These are phyloP conservation scores for Macrochelys suwanniensis DNA, from an alignment of 2,797 vertebrate genomes.

Conservation along the genomic window DNA sequence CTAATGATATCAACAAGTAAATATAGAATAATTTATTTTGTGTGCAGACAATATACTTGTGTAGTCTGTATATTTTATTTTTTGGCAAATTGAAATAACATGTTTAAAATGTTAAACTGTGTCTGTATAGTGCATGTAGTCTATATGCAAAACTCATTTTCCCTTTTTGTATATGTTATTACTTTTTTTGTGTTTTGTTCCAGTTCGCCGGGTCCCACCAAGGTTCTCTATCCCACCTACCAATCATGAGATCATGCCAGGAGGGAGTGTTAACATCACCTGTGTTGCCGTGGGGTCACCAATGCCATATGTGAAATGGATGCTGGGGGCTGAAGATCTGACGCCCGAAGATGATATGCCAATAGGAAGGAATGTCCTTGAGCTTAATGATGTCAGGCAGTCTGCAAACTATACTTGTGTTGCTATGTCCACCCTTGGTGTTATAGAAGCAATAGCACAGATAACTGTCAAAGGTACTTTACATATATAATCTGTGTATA, in stretches of 20 bases:
- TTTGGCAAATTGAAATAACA: slow-evolving; percentile 53
- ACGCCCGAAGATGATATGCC: slow-evolving; percentile 99
- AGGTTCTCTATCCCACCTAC: slow-evolving; percentile 99
- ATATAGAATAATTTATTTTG: slow-evolving; percentile 61
- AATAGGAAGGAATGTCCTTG: slow-evolving; percentile 97
- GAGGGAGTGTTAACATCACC: slow-evolving; percentile 99
- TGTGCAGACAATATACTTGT: slow-evolving; percentile 80
- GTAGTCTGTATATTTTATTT: slow-evolving; percentile 73
- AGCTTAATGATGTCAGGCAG: slow-evolving; percentile 97
- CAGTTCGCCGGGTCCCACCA: slow-evolving; percentile 97
- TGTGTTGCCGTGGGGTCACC: slow-evolving; percentile 99
- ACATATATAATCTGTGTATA: neutral
- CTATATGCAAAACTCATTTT: slow-evolving; percentile 70
- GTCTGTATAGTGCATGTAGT: slow-evolving; percentile 81
- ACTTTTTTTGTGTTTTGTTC: slow-evolving; percentile 83
- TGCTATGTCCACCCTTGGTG: slow-evolving; percentile 98
- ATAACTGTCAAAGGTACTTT: slow-evolving; percentile 97
- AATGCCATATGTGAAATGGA: slow-evolving; percentile 99
- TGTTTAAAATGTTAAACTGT: slow-evolving; percentile 66
- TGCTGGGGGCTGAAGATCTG: slow-evolving; percentile 97
- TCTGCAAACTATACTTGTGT: slow-evolving; percentile 99
- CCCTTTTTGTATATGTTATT: slow-evolving; percentile 80
- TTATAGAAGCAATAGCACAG: slow-evolving; percentile 98
- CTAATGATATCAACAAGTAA: slow-evolving; percentile 75
- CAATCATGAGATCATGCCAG: slow-evolving; percentile 99